Base-by-base conservation (phyloP, 2,797 vertebrate genomes). In the Oreochromis mossambicus region DNA sequence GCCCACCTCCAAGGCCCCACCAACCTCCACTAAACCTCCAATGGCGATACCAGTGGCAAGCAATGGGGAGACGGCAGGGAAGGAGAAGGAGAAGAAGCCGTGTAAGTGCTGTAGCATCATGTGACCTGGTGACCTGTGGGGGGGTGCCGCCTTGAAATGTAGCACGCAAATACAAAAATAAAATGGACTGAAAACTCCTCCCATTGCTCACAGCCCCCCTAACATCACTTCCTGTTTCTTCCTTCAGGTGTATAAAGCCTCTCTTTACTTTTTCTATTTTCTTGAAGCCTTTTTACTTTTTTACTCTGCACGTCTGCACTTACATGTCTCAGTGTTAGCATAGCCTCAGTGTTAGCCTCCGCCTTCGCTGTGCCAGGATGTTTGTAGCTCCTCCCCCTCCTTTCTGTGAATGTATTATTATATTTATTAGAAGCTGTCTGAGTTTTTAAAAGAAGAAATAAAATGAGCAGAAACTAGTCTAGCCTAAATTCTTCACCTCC, bases 71-170 rank as follows among this genome's bases (percentile, higher is more conserved):
- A 29, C 19, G 0, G 78, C 9, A 11, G 89, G 14, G 9, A 91
- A 81, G 34, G 38, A 34, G 15, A 89, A 95, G 80, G 86, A 92
- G 80, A 93, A 94, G 86, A 82, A 89, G 84, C 90, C 92, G 0
- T 94, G 94, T 87, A 93, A 92, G 89, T 95, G 95, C 92, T 95
- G 95, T 89, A 92, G 29, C 83, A 80, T 95, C 84, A 95, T 95
- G 94, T 95, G 92, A 95, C 38, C 91, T 61, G 52, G 94, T 95
- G 92, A 95, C 38, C 90, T 61, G 48, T 38, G 73, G 80, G 66
- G 70, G 10, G 83, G 86, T 19, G 7, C 55, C 4, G 8, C 82
- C 70, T 32, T n/a, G 13, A 51, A 5, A 26, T 8, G 24, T 76
- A 17, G 83, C 52, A 73, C 9, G 29, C 36, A 81, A 34, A 81